These are phyloP conservation scores for Hycleus phaleratus DNA, from an alignment of 1,140 invertebrate genomes.

Conservation along the genomic window DNA sequence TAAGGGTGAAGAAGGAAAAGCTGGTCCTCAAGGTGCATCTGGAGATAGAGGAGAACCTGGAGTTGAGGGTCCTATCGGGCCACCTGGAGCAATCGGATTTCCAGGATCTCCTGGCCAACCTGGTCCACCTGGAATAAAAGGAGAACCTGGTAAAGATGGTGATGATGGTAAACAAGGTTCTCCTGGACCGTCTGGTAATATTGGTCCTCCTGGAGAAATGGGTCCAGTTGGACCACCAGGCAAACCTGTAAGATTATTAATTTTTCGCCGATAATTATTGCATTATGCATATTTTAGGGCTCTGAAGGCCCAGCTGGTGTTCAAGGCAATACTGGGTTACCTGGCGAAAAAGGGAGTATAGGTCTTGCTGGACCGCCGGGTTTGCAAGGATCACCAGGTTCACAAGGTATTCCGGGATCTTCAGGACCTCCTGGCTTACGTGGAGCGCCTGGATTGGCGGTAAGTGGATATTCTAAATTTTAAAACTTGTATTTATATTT, in stretches of 20 bases:
- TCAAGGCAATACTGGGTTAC: constrained; percentile 48
- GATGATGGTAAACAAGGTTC: constrained; percentile 55
- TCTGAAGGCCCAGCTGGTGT: constrained; percentile 62
- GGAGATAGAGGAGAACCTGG: constrained; percentile 49
- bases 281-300: constrained; percentile 49
- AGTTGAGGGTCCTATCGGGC: constrained; percentile 56
- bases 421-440: constrained; percentile 42
- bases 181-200: constrained; percentile 45
- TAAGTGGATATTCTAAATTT: constrained; percentile 32
- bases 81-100: constrained; percentile 52
- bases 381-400: constrained; percentile 50
- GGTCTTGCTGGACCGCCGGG: constrained; percentile 49
- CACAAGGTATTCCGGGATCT: constrained; percentile 45
- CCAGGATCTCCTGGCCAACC: constrained; percentile 52
- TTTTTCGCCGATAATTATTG: too few species aligned
- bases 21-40: constrained; percentile 51
- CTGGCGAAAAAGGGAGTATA: constrained; percentile 46
- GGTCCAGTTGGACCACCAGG: constrained; percentile 59
- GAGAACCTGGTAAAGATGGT: constrained; percentile 52
- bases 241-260: too few species aligned
- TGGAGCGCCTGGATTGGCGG: constrained; percentile 46
- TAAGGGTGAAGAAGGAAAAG: constrained; percentile 60
- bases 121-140: constrained; percentile 58
- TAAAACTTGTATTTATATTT: constrained; percentile 50
- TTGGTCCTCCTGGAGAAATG: constrained; percentile 55